These are phyloP conservation scores for Nowickia ferox DNA, from an alignment of 2,888 invertebrate genomes.

Conservation along the genomic window DNA sequence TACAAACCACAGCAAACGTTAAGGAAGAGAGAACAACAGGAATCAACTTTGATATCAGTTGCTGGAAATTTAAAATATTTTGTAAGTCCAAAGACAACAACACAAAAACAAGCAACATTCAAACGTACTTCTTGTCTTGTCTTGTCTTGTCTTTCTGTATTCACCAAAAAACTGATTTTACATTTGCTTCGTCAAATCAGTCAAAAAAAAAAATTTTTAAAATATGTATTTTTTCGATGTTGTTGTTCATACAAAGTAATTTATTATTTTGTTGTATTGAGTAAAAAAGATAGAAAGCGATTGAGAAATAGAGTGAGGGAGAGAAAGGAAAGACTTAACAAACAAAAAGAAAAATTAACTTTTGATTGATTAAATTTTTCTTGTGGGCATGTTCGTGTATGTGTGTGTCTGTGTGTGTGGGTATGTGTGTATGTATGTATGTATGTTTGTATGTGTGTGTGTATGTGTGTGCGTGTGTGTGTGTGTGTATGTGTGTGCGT, in stretches of 20 bases:
- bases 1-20: constrained; percentile 24
- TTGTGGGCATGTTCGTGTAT: neutral
- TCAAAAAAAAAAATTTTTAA: constrained; percentile 12
- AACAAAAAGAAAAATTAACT: constrained; percentile 47
- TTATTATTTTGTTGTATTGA: constrained; percentile 17
- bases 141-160: neutral
- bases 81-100: constrained; percentile 18
- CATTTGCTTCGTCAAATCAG: neutral
- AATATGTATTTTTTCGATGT: constrained; percentile 1
- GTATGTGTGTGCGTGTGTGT: neutral
- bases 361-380: constrained; percentile 68
- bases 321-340: constrained; percentile 11
- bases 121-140: neutral
- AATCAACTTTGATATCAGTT: constrained; percentile 21
- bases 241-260: constrained; percentile 35
- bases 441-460: too few relatives aligned
- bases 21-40: constrained; percentile 2
- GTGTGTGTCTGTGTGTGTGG: neutral
- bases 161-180: neutral
- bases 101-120: neutral
- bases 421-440: neutral
- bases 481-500: neutral
- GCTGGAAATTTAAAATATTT: neutral
- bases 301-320: too few relatives aligned
- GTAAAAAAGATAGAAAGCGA: neutral